A percentile compares a stretch with the other conserved stretches of the same genome.
phyloP scores from a whole-genome alignment of 37 sponge, comb jelly and placozoan genomes.

The Hormiphora californensis region DNA sequence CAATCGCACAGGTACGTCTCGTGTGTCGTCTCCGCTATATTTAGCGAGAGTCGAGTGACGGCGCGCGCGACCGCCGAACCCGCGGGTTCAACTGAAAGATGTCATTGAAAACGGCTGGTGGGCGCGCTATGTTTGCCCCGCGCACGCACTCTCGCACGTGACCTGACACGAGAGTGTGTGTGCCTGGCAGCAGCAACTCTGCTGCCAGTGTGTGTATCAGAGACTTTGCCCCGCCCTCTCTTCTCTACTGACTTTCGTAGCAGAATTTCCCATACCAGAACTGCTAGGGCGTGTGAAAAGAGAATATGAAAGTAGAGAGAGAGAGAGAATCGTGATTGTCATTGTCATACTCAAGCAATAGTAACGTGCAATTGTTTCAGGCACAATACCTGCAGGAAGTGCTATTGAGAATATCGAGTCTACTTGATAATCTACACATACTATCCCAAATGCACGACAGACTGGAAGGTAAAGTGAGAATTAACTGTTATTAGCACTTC shows the following conservation, averaged over 20 bases:
- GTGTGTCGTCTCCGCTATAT: too few species aligned
- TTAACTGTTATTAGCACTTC: not conserved
- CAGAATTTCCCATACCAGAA: too few species aligned
- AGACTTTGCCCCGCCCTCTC: too few species aligned
- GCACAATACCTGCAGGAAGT: conserved; percentile 53
- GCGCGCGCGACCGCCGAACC: conserved; percentile 23
- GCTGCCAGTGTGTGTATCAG: not conserved
- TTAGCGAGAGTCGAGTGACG: too few species aligned
- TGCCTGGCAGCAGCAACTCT: not conserved
- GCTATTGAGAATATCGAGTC: conserved; percentile 8
- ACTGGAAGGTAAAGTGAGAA: not conserved
- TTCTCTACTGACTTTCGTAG: too few species aligned
- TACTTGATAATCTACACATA: conserved; percentile 47
- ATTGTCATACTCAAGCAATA: not conserved
- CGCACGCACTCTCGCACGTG: not conserved
- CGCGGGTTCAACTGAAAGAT: not conserved
- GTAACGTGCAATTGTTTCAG: not conserved
- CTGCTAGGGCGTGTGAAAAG: too few species aligned
- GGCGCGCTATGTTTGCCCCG: not conserved
- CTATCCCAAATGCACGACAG: conserved; percentile 51
- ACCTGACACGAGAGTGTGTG: not conserved
- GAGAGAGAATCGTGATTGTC: too few species aligned
- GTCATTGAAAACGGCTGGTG: not conserved
- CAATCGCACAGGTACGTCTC: not conserved
- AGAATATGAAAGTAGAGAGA: too few species aligned